Evolutionary conservation across 2,888 invertebrate genomes (phyloP).

Genomic region (Synanthedon myopaeformis): DNA sequence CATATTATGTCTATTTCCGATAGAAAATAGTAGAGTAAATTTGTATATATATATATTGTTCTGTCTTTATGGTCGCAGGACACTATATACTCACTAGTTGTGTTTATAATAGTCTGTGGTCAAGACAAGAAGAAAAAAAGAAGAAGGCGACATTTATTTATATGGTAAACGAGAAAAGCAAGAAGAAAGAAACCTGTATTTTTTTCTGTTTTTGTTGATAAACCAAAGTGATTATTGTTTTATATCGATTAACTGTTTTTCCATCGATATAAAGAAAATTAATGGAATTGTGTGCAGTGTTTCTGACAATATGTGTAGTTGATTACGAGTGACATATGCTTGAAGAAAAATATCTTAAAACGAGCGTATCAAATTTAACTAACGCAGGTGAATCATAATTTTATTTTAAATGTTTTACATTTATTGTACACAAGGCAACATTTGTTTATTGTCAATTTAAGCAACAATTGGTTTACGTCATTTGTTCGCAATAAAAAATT

Average conservation of each 20-base stretch:
- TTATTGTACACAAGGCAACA: slow-evolving; percentile 29
- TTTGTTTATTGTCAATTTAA: slow-evolving; percentile 4
- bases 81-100: too few species aligned
- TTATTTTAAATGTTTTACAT: neutral
- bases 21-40: too few species aligned
- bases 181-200: slow-evolving; percentile 24
- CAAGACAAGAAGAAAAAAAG: too few species aligned
- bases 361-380: slow-evolving; percentile 11
- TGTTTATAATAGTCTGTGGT: too few species aligned
- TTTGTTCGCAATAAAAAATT: slow-evolving; percentile 19
- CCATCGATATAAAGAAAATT: neutral
- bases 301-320: slow-evolving; percentile 57
- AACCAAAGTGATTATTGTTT: slow-evolving; percentile 19
- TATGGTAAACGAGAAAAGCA: too few species aligned
- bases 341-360: slow-evolving; percentile 47
- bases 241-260: slow-evolving; percentile 21
- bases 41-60: too few species aligned
- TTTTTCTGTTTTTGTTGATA: slow-evolving; percentile 25
- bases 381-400: neutral
- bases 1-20: too few species aligned
- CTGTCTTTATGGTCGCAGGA: too few species aligned
- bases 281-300: slow-evolving; percentile 25
- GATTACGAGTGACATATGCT: slow-evolving; percentile 64
- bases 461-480: slow-evolving; percentile 7
- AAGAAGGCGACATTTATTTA: too few species aligned